Evolutionary conservation across 2,797 vertebrate genomes (phyloP).

Genomic region (Adelosebastes latens): DNA sequence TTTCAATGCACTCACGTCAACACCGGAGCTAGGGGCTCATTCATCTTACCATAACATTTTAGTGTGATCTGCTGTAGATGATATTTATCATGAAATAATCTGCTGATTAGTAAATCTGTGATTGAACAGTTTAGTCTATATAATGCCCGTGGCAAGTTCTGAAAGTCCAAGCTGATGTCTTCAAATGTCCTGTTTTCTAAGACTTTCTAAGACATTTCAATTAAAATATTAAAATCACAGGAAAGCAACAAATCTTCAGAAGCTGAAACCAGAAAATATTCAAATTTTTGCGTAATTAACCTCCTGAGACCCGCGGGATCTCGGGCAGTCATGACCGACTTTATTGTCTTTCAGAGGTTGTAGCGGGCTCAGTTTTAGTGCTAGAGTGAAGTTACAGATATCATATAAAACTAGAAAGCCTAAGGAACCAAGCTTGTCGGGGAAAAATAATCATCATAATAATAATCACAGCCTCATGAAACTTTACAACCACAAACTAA

Average conservation of each 20-base stretch:
- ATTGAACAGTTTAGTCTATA: background rate
- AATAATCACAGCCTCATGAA: too few species aligned
- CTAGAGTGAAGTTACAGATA: too few species aligned
- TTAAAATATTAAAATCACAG: background rate
- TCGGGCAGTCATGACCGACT: too few species aligned
- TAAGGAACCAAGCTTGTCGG: too few species aligned
- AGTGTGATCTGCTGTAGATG: background rate
- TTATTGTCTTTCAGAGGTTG: too few species aligned
- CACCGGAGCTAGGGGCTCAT: background rate
- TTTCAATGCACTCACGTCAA: background rate
- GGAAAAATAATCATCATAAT: too few species aligned
- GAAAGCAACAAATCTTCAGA: background rate
- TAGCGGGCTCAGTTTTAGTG: too few species aligned
- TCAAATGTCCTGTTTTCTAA: background rate
- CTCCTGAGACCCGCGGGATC: too few species aligned
- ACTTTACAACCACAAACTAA: too few species aligned
- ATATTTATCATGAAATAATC: background rate
- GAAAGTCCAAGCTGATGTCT: background rate
- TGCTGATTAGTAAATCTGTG: background rate
- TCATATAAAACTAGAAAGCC: too few species aligned
- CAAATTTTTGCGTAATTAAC: too few species aligned
- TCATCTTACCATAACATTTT: background rate
- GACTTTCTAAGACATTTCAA: background rate
- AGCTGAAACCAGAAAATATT: background rate
- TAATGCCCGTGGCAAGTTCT: too few species aligned